Percentiles rank a stretch among this genome's conserved stretches.
phyloP scores from a whole-genome alignment of 2,113 vertebrate genomes.

The Chunga burmeisteri region DNA sequence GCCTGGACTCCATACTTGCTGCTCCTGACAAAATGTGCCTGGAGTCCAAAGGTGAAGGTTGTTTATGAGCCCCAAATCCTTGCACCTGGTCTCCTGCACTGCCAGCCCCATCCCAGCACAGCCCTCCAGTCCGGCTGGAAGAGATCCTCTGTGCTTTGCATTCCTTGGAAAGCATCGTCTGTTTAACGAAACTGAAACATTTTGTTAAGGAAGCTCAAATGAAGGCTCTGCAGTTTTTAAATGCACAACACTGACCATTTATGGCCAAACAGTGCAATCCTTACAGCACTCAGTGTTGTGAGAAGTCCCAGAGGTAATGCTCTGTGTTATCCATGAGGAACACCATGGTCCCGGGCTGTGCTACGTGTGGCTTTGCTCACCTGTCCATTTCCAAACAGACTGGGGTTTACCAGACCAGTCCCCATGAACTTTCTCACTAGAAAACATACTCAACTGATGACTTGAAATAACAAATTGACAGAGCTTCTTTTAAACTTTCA shows the following conservation, averaged over 20 bases:
- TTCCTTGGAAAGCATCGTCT: conserved; percentile 4
- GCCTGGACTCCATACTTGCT: not conserved
- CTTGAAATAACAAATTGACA: not conserved
- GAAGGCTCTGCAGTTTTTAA: not conserved
- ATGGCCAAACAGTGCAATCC: not conserved
- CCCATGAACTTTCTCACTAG: not conserved
- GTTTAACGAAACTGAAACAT: not conserved
- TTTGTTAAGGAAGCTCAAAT: not conserved
- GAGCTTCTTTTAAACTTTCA: not conserved
- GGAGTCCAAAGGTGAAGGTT: not conserved
- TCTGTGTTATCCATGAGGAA: not conserved
- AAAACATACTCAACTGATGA: not conserved
- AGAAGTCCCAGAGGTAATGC: not conserved
- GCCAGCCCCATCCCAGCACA: not conserved
- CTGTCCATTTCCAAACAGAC: not conserved
- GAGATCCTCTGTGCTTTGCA: not conserved
- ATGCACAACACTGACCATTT: not conserved
- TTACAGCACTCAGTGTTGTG: fast-evolving
- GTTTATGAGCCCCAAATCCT: not conserved
- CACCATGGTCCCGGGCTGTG: not conserved
- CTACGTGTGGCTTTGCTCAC: not conserved
- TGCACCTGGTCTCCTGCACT: not conserved
- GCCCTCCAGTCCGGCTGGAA: not conserved
- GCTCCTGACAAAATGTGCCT: not conserved
- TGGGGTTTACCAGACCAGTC: not conserved